Evolutionary conservation across 2,113 vertebrate genomes (phyloP).

Genomic region (Amphiprion ocellaris): DNA sequence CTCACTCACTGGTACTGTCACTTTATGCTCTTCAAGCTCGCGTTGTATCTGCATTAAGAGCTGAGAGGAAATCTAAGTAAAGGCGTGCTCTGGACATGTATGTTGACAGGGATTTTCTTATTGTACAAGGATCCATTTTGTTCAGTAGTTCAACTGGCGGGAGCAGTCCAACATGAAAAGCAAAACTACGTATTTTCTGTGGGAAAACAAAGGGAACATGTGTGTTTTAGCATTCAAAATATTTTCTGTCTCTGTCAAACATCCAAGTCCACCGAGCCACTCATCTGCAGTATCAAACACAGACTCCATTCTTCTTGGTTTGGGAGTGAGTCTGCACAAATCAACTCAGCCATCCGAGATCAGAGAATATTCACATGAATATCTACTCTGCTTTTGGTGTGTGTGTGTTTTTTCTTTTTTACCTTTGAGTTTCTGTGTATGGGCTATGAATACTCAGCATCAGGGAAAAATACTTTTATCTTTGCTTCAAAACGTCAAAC

Average conservation of each 20-base stretch:
- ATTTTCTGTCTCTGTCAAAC: slow-evolving; percentile 56
- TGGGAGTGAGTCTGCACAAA: slow-evolving; percentile 58
- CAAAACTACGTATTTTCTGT: slow-evolving; percentile 30
- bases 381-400: slow-evolving; percentile 32
- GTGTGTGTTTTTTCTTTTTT: background rate
- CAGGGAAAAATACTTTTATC: slow-evolving; percentile 57
- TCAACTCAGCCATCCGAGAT: slow-evolving; percentile 58
- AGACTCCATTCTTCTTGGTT: slow-evolving; percentile 36
- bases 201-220: slow-evolving; percentile 26
- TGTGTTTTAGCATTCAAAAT: slow-evolving; percentile 16
- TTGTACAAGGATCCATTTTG: background rate
- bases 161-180: slow-evolving; percentile 38
- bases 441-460: slow-evolving; percentile 40
- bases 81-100: background rate
- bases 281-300: slow-evolving; percentile 36
- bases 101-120: background rate
- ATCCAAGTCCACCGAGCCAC: slow-evolving; percentile 56
- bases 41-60: background rate
- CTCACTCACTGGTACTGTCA: background rate
- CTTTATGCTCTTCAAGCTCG: background rate
- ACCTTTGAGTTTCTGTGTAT: slow-evolving; percentile 30
- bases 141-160: background rate
- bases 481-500: slow-evolving; percentile 56
- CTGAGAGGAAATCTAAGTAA: background rate
- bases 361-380: slow-evolving; percentile 47